phyloP scores from a whole-genome alignment of 2,888 invertebrate genomes.

The Margaritifera margaritifera region DNA sequence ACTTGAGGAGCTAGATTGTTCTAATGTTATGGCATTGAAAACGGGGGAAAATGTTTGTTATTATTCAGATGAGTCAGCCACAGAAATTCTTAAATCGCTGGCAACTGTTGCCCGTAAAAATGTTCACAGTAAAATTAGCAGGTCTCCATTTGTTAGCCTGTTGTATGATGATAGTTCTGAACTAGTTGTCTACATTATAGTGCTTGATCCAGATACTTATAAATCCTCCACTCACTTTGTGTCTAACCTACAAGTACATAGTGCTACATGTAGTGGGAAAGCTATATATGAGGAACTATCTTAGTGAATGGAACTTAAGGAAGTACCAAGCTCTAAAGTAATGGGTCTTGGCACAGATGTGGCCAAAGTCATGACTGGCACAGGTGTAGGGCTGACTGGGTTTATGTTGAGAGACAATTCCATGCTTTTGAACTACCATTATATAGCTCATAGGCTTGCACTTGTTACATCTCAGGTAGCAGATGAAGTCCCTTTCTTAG shows the following conservation, averaged over 20 bases:
- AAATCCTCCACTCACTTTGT: constrained; percentile 11
- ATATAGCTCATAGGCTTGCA: too few species aligned
- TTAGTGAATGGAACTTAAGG: too few species aligned
- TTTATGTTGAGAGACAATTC: constrained; percentile 11
- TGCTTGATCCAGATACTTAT: constrained; percentile 9
- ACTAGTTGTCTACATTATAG: constrained; percentile 13
- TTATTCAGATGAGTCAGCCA: constrained; percentile 9
- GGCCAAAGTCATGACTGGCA: constrained; percentile 17
- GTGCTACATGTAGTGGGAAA: constrained; percentile 19
- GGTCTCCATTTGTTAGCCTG: constrained; percentile 12
- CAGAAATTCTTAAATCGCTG: constrained; percentile 6
- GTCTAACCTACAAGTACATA: constrained; percentile 5
- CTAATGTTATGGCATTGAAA: constrained; percentile 9
- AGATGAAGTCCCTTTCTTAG: constrained; percentile 2
- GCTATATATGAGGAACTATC: too few species aligned
- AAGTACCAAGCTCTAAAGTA: too few species aligned
- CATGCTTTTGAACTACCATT: too few species aligned
- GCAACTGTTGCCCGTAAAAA: constrained; percentile 5
- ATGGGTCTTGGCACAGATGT: constrained; percentile 17
- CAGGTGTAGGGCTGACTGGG: constrained; percentile 14
- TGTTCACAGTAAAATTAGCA: constrained; percentile 3
- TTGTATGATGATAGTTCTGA: constrained; percentile 21
- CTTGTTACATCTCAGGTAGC: constrained; percentile 14
- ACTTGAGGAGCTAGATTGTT: constrained; percentile 10
- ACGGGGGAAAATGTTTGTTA: constrained; percentile 7